phyloP scores from a whole-genome alignment of 1,140 invertebrate genomes.

The Bathynomus jamesi region DNA sequence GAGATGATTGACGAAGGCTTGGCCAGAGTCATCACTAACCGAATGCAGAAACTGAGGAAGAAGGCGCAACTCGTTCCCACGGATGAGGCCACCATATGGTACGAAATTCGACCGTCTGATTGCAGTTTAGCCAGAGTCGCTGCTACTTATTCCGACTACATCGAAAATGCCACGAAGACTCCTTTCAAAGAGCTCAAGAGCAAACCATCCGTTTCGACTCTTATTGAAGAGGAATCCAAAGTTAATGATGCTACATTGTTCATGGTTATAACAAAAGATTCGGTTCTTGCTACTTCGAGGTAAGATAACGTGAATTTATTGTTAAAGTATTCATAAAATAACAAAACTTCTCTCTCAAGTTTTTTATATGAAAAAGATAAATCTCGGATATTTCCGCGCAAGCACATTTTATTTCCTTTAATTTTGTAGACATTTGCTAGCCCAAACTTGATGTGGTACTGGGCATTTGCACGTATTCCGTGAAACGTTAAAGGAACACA shows the following conservation, averaged over 20 bases:
- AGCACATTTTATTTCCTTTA: too few species aligned
- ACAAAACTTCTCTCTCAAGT: neutral
- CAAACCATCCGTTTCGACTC: conserved; percentile 41
- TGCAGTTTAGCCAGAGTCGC: conserved; percentile 60
- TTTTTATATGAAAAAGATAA: too few species aligned
- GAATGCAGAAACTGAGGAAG: conserved; percentile 94
- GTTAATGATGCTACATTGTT: conserved; percentile 42
- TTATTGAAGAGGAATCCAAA: conserved; percentile 59
- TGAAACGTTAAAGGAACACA: too few species aligned
- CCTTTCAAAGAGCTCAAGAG: conserved; percentile 47
- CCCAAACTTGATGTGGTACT: too few species aligned
- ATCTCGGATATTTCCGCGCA: too few species aligned
- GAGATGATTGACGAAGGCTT: conserved; percentile 85
- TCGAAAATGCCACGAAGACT: conserved; percentile 73
- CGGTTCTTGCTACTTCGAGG: neutral
- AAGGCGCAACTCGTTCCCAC: conserved; percentile 87
- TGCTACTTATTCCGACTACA: conserved; percentile 61
- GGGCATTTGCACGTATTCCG: too few species aligned
- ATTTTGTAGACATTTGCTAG: too few species aligned
- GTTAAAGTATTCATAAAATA: neutral
- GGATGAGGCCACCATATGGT: conserved; percentile 80
- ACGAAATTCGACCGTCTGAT: conserved; percentile 54
- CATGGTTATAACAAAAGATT: conserved; percentile 38
- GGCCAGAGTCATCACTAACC: conserved; percentile 89
- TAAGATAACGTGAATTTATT: too few species aligned